Evolutionary conservation across 2,797 vertebrate species (phyloP).

Genomic region (Sebastes glaucus): DNA sequence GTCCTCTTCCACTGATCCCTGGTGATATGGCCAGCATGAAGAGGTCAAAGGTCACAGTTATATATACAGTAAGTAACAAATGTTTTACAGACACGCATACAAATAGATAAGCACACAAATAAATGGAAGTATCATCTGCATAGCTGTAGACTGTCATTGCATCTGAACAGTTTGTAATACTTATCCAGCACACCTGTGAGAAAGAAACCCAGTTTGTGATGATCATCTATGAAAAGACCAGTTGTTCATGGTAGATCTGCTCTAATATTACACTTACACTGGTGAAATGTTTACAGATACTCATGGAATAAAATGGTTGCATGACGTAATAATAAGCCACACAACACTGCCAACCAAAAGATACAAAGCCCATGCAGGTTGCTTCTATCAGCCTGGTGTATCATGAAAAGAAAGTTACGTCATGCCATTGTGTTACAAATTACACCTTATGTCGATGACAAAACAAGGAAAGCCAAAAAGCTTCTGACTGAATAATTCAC

Average conservation of each 20-base stretch:
- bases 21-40: slow-evolving; percentile 67
- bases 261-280: background rate
- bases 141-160: background rate
- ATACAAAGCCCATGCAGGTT: slow-evolving; percentile 15
- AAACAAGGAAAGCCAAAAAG: background rate
- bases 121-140: background rate
- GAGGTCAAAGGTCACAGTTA: slow-evolving; percentile 77
- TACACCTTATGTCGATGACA: background rate
- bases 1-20: slow-evolving; percentile 86
- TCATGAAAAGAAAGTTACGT: background rate
- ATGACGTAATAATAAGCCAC: background rate
- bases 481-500: background rate
- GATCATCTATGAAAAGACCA: background rate
- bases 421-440: background rate
- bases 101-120: background rate
- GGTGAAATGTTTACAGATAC: background rate
- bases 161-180: background rate
- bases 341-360: background rate
- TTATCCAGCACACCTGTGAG: background rate
- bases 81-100: background rate
- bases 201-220: background rate
- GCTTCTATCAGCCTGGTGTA: background rate
- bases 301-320: background rate
- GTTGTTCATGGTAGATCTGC: background rate
- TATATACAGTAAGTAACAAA: slow-evolving; percentile 38